Conservation (phyloP, 2,113 vertebrate genomes). For the Macrotis lagotis region DNA sequence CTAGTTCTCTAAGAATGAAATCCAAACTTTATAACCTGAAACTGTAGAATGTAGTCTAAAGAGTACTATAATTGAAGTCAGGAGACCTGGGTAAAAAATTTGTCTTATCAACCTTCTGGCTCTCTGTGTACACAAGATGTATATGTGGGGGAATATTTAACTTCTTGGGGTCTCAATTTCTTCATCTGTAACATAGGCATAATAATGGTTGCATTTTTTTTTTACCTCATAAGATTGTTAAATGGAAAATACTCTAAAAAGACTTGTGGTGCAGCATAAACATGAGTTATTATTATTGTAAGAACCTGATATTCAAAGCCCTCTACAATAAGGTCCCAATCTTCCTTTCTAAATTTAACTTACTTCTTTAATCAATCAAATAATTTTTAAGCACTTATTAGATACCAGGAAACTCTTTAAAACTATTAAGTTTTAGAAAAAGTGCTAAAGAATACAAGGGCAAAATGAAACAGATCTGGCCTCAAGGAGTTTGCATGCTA, state of each 20-base stretch:
- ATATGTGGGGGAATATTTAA: neutral
- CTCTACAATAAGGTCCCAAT: neutral
- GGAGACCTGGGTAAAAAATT: neutral
- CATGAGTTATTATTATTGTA: neutral
- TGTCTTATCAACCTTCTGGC: neutral
- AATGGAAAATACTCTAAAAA: no score
- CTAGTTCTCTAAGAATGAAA: neutral
- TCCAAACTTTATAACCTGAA: neutral
- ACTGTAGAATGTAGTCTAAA: neutral
- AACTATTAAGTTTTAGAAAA: neutral
- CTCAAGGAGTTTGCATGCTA: no score
- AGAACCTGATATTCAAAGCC: neutral
- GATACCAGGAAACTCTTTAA: neutral
- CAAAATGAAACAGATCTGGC: neutral
- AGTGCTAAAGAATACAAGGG: neutral
- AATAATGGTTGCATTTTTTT: neutral
- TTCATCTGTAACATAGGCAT: neutral
- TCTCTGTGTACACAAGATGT: neutral
- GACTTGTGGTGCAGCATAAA: neutral
- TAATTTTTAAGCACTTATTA: neutral
- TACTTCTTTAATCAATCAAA: neutral
- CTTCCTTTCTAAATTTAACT: conserved; percentile 29
- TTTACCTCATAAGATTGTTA: neutral
- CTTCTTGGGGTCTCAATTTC: neutral
- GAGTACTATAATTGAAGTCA: neutral